Evolutionary conservation across 2,113 vertebrate genomes (phyloP).

Genomic region (Gila orcuttii): DNA sequence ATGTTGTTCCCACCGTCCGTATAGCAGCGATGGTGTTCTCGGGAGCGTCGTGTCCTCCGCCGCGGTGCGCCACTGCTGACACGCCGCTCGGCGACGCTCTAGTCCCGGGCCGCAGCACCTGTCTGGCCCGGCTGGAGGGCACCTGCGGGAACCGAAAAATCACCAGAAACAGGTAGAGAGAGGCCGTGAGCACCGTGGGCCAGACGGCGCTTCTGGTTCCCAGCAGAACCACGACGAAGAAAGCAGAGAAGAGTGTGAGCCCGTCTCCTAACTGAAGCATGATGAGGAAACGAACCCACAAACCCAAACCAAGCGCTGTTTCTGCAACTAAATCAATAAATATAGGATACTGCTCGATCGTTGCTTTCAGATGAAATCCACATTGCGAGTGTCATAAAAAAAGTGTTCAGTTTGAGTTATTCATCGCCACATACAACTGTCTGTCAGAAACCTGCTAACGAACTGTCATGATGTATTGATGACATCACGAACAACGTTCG

Average conservation of each 20-base stretch:
- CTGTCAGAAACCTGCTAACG: background rate
- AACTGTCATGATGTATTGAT: too few relatives aligned
- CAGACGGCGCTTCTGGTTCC: constrained; percentile 81
- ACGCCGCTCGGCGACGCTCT: constrained; percentile 55
- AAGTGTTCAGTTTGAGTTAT: background rate
- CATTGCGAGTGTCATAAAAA: background rate
- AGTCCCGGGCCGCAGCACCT: constrained; percentile 79
- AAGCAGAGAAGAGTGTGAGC: constrained; percentile 71
- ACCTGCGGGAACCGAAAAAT: constrained; percentile 83
- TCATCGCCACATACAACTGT: background rate
- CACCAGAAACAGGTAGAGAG: constrained; percentile 80
- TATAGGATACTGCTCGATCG: background rate
- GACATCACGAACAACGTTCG: background rate
- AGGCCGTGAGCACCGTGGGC: constrained; percentile 73
- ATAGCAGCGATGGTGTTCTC: constrained; percentile 94
- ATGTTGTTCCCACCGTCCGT: constrained; percentile 76
- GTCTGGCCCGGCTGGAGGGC: constrained; percentile 70
- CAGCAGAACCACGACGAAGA: constrained; percentile 76
- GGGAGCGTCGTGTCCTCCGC: constrained; percentile 90
- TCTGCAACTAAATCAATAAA: background rate
- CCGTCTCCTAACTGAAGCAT: constrained; percentile 81
- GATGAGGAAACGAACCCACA: background rate
- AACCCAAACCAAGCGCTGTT: background rate
- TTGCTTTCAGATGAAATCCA: background rate
- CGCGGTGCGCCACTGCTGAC: constrained; percentile 86